Percentiles rank a stretch among this genome's conserved stretches.
Conservation (phyloP, 2,113 vertebrate species). For the Chionodraco myersi region DNA sequence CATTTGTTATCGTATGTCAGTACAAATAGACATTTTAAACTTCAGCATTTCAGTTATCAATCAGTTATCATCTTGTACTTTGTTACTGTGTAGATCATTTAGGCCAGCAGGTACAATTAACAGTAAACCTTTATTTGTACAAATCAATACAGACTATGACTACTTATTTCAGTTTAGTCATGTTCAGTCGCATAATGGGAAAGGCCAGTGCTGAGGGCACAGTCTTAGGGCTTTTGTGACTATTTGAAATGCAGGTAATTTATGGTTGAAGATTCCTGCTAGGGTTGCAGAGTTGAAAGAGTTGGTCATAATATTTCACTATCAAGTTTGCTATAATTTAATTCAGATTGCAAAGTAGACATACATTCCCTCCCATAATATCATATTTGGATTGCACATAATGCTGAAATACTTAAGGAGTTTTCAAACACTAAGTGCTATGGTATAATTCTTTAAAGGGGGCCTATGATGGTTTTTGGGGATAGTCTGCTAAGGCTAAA, state of each 20-base stretch:
- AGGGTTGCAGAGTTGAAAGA: not conserved
- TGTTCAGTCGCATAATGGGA: no score
- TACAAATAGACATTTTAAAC: slow-evolving; percentile 1
- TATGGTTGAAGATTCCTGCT: not conserved
- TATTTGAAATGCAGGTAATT: not conserved
- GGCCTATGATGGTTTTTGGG: no score
- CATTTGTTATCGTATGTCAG: not conserved
- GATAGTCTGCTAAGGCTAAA: no score
- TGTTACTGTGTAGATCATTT: not conserved
- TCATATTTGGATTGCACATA: not conserved
- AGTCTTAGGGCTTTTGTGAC: not conserved
- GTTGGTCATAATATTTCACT: not conserved
- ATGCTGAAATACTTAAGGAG: not conserved
- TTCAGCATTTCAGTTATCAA: not conserved
- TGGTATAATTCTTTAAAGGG: no score
- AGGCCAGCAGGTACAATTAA: not conserved
- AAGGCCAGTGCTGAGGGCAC: not conserved
- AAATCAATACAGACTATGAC: slow-evolving; percentile 9
- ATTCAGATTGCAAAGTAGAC: not conserved
- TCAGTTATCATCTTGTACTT: not conserved
- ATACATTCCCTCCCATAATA: not conserved
- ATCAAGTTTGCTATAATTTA: not conserved
- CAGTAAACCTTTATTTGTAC: not conserved
- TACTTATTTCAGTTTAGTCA: not conserved
- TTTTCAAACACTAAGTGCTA: no score